Conservation (phyloP, 1,140 invertebrate species). For the Ectropis grisescens region DNA sequence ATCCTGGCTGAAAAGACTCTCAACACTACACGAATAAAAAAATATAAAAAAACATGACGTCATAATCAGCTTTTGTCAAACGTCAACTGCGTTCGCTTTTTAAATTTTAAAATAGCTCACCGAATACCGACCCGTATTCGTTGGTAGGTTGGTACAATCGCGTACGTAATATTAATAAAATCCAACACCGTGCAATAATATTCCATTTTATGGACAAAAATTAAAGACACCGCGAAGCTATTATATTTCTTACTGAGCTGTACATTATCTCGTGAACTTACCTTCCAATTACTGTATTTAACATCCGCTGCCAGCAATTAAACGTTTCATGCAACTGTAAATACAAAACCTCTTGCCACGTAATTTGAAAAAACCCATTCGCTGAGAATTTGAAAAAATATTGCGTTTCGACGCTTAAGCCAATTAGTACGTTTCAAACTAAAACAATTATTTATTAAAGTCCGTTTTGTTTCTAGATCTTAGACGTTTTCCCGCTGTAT, state of each 20-base stretch:
- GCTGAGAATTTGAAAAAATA: conserved; percentile 48
- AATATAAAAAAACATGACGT: conserved; percentile 60
- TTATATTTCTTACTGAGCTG: conserved; percentile 23
- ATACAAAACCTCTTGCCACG: conserved; percentile 44
- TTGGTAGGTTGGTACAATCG: conserved; percentile 24
- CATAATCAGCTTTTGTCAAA: conserved; percentile 70
- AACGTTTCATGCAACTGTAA: conserved; percentile 56
- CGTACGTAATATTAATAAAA: conserved; percentile 4
- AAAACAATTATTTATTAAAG: too few species aligned
- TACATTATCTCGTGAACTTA: conserved; percentile 44
- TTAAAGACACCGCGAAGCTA: too few species aligned
- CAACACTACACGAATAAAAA: conserved; percentile 22
- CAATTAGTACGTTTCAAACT: too few species aligned
- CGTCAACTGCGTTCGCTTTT: conserved; percentile 57
- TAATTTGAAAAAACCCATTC: conserved; percentile 56
- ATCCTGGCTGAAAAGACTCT: conserved; percentile 60
- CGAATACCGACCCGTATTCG: conserved; percentile 17
- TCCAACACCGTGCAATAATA: too few species aligned
- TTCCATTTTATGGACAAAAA: too few species aligned
- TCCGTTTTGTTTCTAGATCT: too few species aligned
- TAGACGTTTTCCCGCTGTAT: too few species aligned
- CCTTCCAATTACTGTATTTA: conserved; percentile 53
- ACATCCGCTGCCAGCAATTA: conserved; percentile 55
- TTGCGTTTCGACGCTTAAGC: too few species aligned
- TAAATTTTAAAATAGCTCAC: conserved; percentile 57